phyloP scores from a whole-genome alignment of 2,113 vertebrate species.

The Oreochromis aureus region DNA sequence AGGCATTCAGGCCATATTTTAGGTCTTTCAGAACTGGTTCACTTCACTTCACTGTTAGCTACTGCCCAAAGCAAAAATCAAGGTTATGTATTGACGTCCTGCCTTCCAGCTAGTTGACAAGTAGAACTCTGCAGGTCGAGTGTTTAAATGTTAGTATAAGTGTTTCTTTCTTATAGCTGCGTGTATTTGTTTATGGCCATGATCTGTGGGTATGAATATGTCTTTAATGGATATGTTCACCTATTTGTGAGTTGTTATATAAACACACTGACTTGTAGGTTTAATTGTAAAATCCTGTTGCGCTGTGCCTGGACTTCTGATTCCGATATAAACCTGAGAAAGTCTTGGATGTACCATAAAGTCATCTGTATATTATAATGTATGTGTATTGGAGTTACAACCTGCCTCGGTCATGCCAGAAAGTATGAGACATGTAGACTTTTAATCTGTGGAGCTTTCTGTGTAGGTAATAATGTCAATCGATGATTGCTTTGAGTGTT shows the following conservation, averaged over 20 bases:
- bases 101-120: neutral
- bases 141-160: neutral
- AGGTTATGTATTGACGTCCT: neutral
- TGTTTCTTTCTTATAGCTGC: neutral
- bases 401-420: neutral
- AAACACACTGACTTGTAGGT: neutral
- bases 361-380: neutral
- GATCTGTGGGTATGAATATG: neutral
- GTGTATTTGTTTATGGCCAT: neutral
- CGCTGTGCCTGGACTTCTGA: neutral
- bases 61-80: neutral
- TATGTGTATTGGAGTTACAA: neutral
- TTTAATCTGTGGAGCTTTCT: neutral
- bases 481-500: neutral
- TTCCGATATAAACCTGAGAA: neutral
- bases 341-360: neutral
- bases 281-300: neutral
- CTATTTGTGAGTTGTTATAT: neutral
- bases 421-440: neutral
- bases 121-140: neutral
- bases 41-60: neutral
- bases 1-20: neutral
- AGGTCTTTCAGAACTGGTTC: neutral
- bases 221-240: neutral
- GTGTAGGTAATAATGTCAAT: neutral